Percentiles rank a stretch among this genome's conserved stretches.
These are phyloP conservation scores for Andrena hattorfiana DNA, from an alignment of 2,888 invertebrate genomes.

Conservation along the genomic window DNA sequence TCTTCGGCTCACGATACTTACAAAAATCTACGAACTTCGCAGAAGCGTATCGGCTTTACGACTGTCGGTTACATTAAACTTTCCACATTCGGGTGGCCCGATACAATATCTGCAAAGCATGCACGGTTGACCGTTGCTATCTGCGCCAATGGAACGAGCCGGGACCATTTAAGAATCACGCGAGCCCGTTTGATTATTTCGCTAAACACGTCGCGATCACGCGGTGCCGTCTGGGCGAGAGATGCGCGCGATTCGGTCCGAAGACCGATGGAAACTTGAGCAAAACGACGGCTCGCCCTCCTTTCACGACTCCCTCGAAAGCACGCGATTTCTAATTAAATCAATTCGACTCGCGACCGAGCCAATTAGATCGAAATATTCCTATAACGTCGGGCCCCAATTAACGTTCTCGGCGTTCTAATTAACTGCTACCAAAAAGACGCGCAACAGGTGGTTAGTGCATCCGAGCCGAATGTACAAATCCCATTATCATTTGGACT, in stretches of 20 bases:
- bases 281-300: constrained; percentile 28
- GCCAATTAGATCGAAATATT: constrained; percentile 34
- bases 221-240: constrained; percentile 26
- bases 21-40: not conserved
- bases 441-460: no score
- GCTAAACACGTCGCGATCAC: constrained; percentile 50
- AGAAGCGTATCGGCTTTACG: not conserved
- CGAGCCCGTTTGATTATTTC: constrained; percentile 42
- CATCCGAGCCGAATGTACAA: no score
- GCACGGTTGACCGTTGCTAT: not conserved
- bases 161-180: constrained; percentile 24
- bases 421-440: constrained; percentile 17
- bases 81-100: not conserved
- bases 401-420: constrained; percentile 5
- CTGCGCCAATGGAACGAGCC: constrained; percentile 17
- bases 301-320: constrained; percentile 40
- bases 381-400: not conserved
- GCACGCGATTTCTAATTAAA: constrained; percentile 23
- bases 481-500: no score
- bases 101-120: not conserved
- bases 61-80: not conserved
- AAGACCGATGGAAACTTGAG: constrained; percentile 6
- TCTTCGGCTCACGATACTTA: not conserved
- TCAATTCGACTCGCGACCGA: constrained; percentile 5
- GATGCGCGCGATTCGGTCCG: constrained; percentile 10